Percentiles rank a stretch among this genome's conserved stretches.
These are phyloP conservation scores for Lagocephalus sceleratus DNA, from an alignment of 2,797 vertebrate genomes.

Conservation along the genomic window DNA sequence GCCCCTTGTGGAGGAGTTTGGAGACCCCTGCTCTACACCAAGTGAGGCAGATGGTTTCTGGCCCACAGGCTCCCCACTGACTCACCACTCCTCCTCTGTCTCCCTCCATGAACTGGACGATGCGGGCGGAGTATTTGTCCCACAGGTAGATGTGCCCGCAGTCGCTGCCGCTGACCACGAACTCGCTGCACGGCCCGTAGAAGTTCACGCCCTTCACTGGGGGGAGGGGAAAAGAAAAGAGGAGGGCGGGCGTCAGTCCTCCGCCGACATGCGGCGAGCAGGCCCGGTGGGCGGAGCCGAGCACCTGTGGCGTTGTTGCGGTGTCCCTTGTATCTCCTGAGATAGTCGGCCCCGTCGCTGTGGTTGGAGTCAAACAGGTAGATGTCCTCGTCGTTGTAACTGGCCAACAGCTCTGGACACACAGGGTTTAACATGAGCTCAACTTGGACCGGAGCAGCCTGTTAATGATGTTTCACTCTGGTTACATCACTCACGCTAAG, in stretches of 20 bases:
- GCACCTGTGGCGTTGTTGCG: slow-evolving; percentile 94
- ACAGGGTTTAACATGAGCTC: slow-evolving; percentile 1
- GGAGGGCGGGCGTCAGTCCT: neutral
- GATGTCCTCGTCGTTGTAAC: slow-evolving; percentile 97
- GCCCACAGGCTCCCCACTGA: slow-evolving; percentile 1
- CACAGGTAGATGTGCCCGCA: slow-evolving; percentile 97
- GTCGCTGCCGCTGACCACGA: slow-evolving; percentile 96
- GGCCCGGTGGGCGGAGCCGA: neutral
- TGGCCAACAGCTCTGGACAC: slow-evolving; percentile 86
- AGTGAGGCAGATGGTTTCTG: too few species aligned
- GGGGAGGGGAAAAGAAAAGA: neutral
- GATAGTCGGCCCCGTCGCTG: slow-evolving; percentile 90
- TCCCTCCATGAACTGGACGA: slow-evolving; percentile 96
- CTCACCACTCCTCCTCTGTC: slow-evolving; percentile 97
- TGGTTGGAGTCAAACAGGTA: slow-evolving; percentile 93
- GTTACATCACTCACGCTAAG: slow-evolving; percentile 15
- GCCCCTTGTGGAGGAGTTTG: too few species aligned
- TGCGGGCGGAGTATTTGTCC: slow-evolving; percentile 93
- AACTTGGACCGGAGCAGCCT: neutral
- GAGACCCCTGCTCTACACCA: too few species aligned
- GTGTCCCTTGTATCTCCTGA: slow-evolving; percentile 91
- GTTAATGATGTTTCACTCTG: slow-evolving; percentile 17
- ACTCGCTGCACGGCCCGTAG: slow-evolving; percentile 93
- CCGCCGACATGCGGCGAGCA: too few species aligned
- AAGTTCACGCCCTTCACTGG: slow-evolving; percentile 98